Evolutionary conservation across 2,888 invertebrate species (phyloP).

Genomic region (Lucinisca nassula): DNA sequence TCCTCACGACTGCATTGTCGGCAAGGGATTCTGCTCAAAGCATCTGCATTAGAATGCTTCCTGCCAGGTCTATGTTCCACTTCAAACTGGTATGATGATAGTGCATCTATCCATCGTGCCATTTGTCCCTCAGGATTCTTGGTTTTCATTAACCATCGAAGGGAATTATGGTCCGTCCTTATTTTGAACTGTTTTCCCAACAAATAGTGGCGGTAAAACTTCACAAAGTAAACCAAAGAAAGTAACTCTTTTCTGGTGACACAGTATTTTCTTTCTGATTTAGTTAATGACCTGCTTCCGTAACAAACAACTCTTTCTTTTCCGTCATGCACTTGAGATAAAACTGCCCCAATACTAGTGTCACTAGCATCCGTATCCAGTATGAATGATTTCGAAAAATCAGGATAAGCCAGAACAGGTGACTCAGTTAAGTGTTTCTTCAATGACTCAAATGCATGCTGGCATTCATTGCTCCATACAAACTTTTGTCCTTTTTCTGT

Average conservation of each 20-base stretch:
- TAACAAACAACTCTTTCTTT: neutral
- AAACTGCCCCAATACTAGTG: neutral
- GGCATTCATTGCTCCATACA: neutral
- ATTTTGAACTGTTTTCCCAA: neutral
- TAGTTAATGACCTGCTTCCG: neutral
- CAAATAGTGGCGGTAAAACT: slow-evolving; percentile 11
- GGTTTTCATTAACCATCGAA: neutral
- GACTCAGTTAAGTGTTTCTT: neutral
- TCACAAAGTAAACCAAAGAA: neutral
- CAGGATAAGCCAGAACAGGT: neutral
- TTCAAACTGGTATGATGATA: slow-evolving; percentile 13
- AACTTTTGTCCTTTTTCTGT: neutral
- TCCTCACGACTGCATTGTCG: neutral
- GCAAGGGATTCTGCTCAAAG: slow-evolving; percentile 10
- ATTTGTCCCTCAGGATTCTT: slow-evolving; percentile 22
- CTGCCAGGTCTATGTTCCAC: slow-evolving; percentile 8
- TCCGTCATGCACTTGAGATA: neutral
- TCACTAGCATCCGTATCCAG: slow-evolving; percentile 2
- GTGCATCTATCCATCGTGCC: slow-evolving; percentile 7
- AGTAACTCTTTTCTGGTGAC: slow-evolving; percentile 46
- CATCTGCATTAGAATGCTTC: slow-evolving; percentile 15
- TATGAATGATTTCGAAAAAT: neutral
- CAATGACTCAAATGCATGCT: neutral
- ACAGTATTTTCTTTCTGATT: neutral
- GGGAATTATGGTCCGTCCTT: slow-evolving; percentile 16